These are phyloP conservation scores for Dromaius novaehollandiae DNA, from an alignment of 2,113 vertebrate genomes.

Conservation along the genomic window DNA sequence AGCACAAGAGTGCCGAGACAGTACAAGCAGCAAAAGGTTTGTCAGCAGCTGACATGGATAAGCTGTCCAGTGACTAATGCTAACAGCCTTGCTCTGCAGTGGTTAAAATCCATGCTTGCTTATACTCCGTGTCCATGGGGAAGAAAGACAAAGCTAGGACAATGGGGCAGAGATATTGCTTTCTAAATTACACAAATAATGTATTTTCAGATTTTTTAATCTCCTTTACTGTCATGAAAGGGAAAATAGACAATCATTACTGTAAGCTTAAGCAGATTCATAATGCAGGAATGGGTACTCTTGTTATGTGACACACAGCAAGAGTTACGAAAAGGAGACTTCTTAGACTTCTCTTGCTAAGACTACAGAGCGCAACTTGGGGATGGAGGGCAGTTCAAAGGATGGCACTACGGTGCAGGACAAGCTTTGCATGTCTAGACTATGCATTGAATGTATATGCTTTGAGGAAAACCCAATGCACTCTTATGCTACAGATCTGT, in stretches of 20 bases:
- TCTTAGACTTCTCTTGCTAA: neutral
- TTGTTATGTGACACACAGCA: neutral
- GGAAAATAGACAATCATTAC: neutral
- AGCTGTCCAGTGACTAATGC: neutral
- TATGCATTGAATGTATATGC: neutral
- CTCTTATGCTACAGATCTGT: neutral
- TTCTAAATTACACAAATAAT: neutral
- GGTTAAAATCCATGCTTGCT: neutral
- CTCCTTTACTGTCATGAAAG: neutral
- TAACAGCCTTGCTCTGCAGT: neutral
- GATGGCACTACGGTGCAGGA: neutral
- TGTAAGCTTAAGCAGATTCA: neutral
- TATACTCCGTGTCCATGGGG: neutral
- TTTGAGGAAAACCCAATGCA: neutral
- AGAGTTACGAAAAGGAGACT: neutral
- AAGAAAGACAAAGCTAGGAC: neutral
- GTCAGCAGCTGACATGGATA: neutral
- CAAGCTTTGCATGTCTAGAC: neutral
- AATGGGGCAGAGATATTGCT: neutral
- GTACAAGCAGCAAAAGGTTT: neutral
- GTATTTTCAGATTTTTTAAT: neutral
- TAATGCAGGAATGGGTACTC: neutral
- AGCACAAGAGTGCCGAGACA: neutral
- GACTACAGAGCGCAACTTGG: neutral
- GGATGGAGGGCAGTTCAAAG: neutral